These are phyloP conservation scores for Bombyx huttoni DNA, from an alignment of 2,888 invertebrate species.

Conservation along the genomic window DNA sequence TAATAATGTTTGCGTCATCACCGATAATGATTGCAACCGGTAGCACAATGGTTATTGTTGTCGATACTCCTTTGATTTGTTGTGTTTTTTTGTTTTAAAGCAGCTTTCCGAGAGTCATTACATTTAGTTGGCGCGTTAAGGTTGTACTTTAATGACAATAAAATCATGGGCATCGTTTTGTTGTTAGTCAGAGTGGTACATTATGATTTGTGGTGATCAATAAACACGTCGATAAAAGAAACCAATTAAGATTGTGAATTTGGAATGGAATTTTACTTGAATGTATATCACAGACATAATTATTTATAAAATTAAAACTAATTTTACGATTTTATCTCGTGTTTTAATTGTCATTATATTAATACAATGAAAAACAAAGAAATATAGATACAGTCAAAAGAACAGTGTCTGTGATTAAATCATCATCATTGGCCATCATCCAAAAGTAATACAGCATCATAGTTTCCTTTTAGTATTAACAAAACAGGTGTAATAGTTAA, in stretches of 20 bases:
- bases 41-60: constrained; percentile 65
- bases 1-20: constrained; percentile 68
- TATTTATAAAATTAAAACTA: no score
- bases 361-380: no score
- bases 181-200: constrained; percentile 9
- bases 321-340: no score
- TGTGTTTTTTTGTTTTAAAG: constrained; percentile 35
- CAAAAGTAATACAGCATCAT: no score
- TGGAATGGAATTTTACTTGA: constrained; percentile 10
- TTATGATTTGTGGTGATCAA: constrained; percentile 12
- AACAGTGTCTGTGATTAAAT: no score
- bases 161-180: constrained; percentile 32
- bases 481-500: no score
- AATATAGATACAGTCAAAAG: no score
- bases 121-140: constrained; percentile 60
- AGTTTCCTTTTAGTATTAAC: no score
- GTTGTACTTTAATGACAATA: constrained; percentile 47
- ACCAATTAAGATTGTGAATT: constrained; percentile 19
- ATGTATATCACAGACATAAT: no score
- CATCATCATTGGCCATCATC: no score
- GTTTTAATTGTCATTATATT: no score
- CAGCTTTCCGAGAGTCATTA: constrained; percentile 61
- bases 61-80: constrained; percentile 39
- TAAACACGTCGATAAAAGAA: constrained; percentile 24
- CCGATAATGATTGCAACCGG: constrained; percentile 67